Conservation (phyloP, 37 sponge, comb jelly and placozoan species). For the Tethya wilhelma region DNA sequence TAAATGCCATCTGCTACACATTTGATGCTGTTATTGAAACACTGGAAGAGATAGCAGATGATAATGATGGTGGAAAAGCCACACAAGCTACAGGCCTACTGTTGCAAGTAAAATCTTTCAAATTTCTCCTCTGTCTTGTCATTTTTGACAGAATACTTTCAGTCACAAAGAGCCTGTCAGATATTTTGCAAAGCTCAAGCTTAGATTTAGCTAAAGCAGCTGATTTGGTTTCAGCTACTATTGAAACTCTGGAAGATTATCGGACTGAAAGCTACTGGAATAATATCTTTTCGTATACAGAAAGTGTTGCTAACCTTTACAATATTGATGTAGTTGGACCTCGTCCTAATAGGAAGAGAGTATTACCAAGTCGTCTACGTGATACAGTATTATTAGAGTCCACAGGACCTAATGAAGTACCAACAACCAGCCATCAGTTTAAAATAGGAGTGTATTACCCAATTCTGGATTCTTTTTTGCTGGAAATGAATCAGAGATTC, state of each 20-base stretch:
- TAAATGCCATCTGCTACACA: too few species aligned
- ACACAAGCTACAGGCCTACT: slow-evolving; percentile 30
- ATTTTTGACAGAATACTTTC: too few species aligned
- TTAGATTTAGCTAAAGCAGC: too few species aligned
- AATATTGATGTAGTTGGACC: slow-evolving; percentile 5
- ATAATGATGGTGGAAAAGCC: slow-evolving; percentile 14
- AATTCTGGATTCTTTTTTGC: slow-evolving; percentile 25
- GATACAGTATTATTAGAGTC: slow-evolving; percentile 17
- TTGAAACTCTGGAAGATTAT: slow-evolving; percentile 17
- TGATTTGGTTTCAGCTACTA: too few species aligned
- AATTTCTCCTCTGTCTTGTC: too few species aligned
- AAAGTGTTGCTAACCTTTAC: slow-evolving; percentile 13
- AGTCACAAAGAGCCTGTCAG: too few species aligned
- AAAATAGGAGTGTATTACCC: slow-evolving; percentile 27
- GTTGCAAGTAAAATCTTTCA: too few species aligned
- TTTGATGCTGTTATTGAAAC: too few species aligned
- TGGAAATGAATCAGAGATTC: slow-evolving; percentile 22
- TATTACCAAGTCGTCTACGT: slow-evolving; percentile 8
- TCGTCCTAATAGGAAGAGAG: slow-evolving; percentile 16
- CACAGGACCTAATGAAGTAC: slow-evolving; percentile 25
- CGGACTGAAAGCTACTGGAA: slow-evolving; percentile 31
- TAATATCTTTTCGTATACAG: slow-evolving; percentile 23
- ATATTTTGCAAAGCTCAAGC: too few species aligned
- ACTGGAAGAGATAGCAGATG: slow-evolving; percentile 24
- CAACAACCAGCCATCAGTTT: slow-evolving; percentile 24